Evolutionary conservation across 1,140 invertebrate genomes (phyloP).

Genomic region (Cyclargus thomasi): DNA sequence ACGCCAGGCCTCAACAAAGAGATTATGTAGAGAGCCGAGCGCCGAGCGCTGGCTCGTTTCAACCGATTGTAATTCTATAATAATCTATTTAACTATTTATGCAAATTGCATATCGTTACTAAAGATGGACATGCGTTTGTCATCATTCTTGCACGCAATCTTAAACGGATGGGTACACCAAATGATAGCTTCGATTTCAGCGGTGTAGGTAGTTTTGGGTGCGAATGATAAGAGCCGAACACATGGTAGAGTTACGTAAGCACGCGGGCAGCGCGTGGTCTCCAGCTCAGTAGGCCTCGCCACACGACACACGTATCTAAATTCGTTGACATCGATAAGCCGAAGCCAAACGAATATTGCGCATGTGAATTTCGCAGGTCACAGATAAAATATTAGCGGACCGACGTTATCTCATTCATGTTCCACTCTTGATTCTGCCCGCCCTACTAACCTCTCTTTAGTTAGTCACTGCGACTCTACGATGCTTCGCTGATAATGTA

Average conservation of each 20-base stretch:
- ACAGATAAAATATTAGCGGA: conserved; percentile 24
- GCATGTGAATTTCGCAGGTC: conserved; percentile 23
- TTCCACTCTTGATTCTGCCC: conserved; percentile 21
- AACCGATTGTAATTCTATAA: neutral
- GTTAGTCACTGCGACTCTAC: conserved; percentile 26
- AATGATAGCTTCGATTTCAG: neutral
- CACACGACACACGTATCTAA: conserved; percentile 12
- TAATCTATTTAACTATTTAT: neutral
- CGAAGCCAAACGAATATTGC: conserved; percentile 19
- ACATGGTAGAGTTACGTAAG: conserved; percentile 2
- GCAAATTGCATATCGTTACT: neutral
- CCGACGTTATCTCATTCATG: conserved; percentile 28
- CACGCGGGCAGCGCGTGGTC: conserved; percentile 28
- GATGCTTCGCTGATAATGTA: conserved; percentile 21
- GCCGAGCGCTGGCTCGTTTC: neutral
- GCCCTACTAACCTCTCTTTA: conserved; percentile 57
- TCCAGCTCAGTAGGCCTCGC: conserved; percentile 16
- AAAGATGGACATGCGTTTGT: neutral
- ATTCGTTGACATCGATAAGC: conserved; percentile 24
- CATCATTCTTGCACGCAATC: neutral
- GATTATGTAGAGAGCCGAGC: neutral
- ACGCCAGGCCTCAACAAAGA: neutral
- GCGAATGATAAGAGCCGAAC: conserved; percentile 23
- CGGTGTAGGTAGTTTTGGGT: neutral
- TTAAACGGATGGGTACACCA: neutral